Conservation (phyloP, 2,113 vertebrate species). For the Orthonyx spaldingii region DNA sequence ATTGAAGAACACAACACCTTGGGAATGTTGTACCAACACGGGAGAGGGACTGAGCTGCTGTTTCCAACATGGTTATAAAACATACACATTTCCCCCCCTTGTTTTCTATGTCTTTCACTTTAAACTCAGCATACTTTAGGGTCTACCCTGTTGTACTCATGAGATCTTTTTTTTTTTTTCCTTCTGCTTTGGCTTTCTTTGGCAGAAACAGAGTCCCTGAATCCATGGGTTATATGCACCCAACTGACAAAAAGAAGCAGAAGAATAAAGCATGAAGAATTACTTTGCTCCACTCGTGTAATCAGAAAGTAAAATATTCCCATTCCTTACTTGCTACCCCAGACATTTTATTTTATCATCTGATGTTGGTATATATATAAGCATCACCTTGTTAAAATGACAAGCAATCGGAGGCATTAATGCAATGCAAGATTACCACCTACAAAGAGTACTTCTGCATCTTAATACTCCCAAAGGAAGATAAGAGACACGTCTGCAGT, state of each 20-base stretch:
- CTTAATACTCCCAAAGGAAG: not conserved
- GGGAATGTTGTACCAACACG: not conserved
- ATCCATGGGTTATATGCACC: not conserved
- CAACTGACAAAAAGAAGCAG: not conserved
- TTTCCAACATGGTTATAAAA: not conserved
- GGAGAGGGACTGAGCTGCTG: not conserved
- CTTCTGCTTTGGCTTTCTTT: not conserved
- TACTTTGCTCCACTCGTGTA: not conserved
- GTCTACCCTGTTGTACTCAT: not conserved
- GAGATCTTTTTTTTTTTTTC: rapidly evolving
- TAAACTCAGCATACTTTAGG: not conserved
- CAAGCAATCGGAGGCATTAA: not conserved
- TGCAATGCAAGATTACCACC: not conserved
- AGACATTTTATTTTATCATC: not conserved
- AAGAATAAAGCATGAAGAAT: not conserved
- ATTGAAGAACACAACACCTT: not conserved
- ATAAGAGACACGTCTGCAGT: not conserved
- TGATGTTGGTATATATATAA: not conserved
- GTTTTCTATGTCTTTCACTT: not conserved
- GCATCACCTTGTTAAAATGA: not conserved
- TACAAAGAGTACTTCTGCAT: not conserved
- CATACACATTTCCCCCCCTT: not conserved
- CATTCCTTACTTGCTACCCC: not conserved
- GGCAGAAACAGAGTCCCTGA: not conserved
- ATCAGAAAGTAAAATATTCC: not conserved